Evolutionary conservation across 1,140 invertebrate species (phyloP), one percentile per base, ranked within the genome.

Genomic region (Drosophila sp.): DNA sequence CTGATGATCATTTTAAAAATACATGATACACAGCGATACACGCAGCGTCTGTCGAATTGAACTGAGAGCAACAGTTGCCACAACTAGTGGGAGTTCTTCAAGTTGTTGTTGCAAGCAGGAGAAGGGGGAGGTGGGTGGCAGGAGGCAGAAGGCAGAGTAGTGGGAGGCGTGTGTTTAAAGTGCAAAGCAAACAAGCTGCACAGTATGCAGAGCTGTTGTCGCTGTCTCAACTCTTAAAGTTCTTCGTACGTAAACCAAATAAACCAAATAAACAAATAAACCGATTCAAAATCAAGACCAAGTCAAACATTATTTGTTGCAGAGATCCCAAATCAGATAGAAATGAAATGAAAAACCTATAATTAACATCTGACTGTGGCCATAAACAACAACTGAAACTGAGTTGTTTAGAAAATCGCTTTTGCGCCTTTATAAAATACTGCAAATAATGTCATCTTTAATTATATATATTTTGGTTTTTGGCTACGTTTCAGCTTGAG

Each of bases 1-100:
- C 63, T 67, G 70, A 51, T 53, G 70, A 67, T 67, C 64, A 73
- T 80, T 77, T 70, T 87, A 59, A 72, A 84, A 84, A 84, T 79
- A 81, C 61, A 71, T 50, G 11, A 58, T 36, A 65, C 13, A 48
- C 32, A 53, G 27, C 7, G n/a, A n/a, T n/a, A n/a, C n/a, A n/a
- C n/a, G 51, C 32, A 65, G 29, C 27, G 62, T 41, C 54, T 40
- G 36, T 13, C 8, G 51, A 16, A 66, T 45, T 29, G 56, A 29
- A 64, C 34, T 32, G 46, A 64, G 63, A 56, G 14, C 18, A 53
- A 66, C 36, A 65, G 58, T 40, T 27, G 50, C 41, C 25, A 5
- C 25, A 13, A 50, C 29, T 53, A 38, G 54, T 66, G 63, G 70
- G 53, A 66, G 61, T 70, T 36, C 14, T 38, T n/a, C 11, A 21